phyloP scores from a whole-genome alignment of 1,140 invertebrate genomes.

The Tigriopus japonicus region DNA sequence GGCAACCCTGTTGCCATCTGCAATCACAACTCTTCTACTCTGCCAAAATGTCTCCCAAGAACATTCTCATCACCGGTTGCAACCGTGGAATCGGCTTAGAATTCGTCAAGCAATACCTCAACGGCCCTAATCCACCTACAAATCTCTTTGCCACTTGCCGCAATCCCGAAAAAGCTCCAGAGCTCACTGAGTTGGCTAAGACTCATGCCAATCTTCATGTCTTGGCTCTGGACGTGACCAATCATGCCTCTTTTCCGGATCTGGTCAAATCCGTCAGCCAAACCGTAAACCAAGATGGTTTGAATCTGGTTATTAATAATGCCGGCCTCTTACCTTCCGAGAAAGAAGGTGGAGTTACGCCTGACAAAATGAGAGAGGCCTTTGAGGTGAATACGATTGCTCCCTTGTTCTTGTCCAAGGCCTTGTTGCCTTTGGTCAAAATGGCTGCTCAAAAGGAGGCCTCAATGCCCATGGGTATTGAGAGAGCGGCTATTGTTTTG shows the following conservation, averaged over 20 bases:
- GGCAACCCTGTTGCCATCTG: no score
- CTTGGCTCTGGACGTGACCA: neutral
- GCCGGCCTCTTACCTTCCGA: slow-evolving; percentile 20
- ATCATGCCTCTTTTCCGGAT: neutral
- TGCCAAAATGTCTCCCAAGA: no score
- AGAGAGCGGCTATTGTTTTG: slow-evolving; percentile 21
- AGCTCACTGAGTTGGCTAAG: slow-evolving; percentile 15
- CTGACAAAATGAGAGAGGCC: slow-evolving; percentile 19
- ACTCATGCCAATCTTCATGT: neutral
- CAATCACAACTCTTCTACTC: no score
- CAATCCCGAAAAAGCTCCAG: slow-evolving; percentile 24
- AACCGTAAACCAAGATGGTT: neutral
- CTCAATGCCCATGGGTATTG: neutral
- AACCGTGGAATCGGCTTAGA: slow-evolving; percentile 72
- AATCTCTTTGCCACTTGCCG: slow-evolving; percentile 53
- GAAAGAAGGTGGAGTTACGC: slow-evolving; percentile 8
- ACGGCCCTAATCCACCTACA: slow-evolving; percentile 32
- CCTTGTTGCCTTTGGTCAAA: slow-evolving; percentile 21
- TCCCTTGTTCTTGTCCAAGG: slow-evolving; percentile 15
- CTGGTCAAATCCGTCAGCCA: neutral
- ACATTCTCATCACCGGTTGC: slow-evolving; percentile 53
- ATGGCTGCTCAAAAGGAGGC: neutral
- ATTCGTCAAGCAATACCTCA: slow-evolving; percentile 45
- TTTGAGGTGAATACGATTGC: slow-evolving; percentile 17
- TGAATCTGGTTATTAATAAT: slow-evolving; percentile 27